Evolutionary conservation across 2,888 invertebrate species (phyloP).

Genomic region (Stramonita haemastoma): DNA sequence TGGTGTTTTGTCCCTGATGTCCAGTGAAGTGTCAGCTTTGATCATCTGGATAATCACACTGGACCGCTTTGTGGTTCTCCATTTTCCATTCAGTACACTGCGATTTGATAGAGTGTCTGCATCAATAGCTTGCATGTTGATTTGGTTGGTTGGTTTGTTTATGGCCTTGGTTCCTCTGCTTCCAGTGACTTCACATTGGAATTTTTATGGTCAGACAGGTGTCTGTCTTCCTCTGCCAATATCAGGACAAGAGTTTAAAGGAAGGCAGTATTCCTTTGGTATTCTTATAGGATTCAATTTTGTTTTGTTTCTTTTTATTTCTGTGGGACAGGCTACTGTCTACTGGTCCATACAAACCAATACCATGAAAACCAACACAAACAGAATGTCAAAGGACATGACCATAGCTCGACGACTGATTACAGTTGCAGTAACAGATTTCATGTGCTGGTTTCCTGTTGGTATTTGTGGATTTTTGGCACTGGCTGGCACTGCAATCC

Average conservation of each 20-base stretch:
- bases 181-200: neutral
- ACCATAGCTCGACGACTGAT: conserved; percentile 6
- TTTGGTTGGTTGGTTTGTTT: neutral
- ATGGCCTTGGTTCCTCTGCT: neutral
- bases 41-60: conserved; percentile 3
- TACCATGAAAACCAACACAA: neutral
- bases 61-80: neutral
- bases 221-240: neutral
- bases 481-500: neutral
- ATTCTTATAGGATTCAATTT: neutral
- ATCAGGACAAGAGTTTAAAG: neutral
- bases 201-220: conserved; percentile 8
- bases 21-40: conserved; percentile 6
- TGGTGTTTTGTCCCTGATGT: neutral
- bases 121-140: neutral
- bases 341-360: neutral
- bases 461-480: neutral
- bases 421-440: neutral
- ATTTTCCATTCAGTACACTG: neutral
- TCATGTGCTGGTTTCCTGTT: conserved; percentile 12
- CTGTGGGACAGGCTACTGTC: neutral
- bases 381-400: neutral
- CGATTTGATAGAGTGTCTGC: neutral
- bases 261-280: neutral
- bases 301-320: neutral